Evolutionary conservation across 2,113 vertebrate species (phyloP), one percentile per base, ranked within the genome.

Genomic region (Orthochromis malagaraziensis): DNA sequence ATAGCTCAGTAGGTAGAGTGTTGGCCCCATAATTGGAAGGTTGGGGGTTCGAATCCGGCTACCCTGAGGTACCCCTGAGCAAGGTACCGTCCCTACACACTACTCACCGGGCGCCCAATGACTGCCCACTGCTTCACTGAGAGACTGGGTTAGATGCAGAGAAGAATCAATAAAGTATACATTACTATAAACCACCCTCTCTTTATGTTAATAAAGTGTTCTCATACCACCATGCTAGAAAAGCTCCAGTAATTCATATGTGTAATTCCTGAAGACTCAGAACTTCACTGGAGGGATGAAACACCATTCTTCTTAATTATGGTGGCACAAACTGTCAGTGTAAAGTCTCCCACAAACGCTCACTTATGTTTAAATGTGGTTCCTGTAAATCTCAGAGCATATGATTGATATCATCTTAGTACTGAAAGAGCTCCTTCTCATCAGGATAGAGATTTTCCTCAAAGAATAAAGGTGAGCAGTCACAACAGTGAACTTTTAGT

Each of bases 31-130:
- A 2, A 58, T 58, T 17, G 14, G 26, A 58, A 58, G 55, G 26
- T 31, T 58, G 55, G 1, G 55, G 55, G 26, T 31, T 58, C 0
- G 14, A 58, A 58, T 58, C 1, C 0, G 3, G 13, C 55, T 58
- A 9, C 55, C 4, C 24, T 58, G 55, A 9, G 7, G 26, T 58
- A 58, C 55, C 55, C 55, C 55, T 9, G 14, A 31, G 14, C 26
- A 58, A 58, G 55, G 3, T 58, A 58, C 26, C 1, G 13, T 9
- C 55, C 55, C 7, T 58, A 58, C 14, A 58, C 14, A 31, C 14
- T 2, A 58, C 55, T 58, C 14, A 58, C 26, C 0, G 3, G 55
- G 7, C 0, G 26, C 55, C 55, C 26, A 58, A 9, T 31, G 55
- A 14, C 55, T 58, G 55, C 14, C 55, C 55, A 2, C 55, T 58